These are phyloP conservation scores for Metacarcinus magister DNA, from an alignment of 2,888 invertebrate species.

Conservation along the genomic window DNA sequence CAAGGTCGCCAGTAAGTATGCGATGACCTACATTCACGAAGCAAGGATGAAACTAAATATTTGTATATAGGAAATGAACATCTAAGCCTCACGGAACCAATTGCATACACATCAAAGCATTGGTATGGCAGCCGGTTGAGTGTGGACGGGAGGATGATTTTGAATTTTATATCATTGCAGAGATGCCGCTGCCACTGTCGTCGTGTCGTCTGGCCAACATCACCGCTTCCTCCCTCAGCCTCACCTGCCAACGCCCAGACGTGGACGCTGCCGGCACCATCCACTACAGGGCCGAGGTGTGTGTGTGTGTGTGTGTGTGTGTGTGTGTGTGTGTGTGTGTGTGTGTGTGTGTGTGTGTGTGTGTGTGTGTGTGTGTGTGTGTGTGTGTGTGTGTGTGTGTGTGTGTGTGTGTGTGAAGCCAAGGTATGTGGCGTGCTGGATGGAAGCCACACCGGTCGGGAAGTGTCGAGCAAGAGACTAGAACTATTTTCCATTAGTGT, in stretches of 20 bases:
- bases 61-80: not conserved
- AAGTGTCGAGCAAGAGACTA: not conserved
- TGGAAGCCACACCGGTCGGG: not conserved
- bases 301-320: slow-evolving; percentile 12
- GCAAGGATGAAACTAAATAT: not conserved
- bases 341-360: not conserved
- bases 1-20: slow-evolving; percentile 79
- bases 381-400: not conserved
- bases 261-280: slow-evolving; percentile 71
- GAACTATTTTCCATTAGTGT: slow-evolving; percentile 8
- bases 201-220: slow-evolving; percentile 81
- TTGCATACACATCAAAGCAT: not conserved
- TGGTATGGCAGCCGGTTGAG: not conserved
- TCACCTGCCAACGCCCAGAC: slow-evolving; percentile 78
- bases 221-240: slow-evolving; percentile 80
- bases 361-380: not conserved
- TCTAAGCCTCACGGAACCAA: not conserved
- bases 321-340: not conserved
- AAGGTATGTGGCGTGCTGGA: too few relatives aligned
- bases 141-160: not conserved
- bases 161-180: slow-evolving; percentile 50
- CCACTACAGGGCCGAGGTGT: slow-evolving; percentile 79
- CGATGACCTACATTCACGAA: not conserved
- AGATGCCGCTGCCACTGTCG: slow-evolving; percentile 79
- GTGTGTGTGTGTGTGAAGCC: not conserved